phyloP scores from a whole-genome alignment of 2,888 invertebrate species.

The Melanophora roralis region DNA sequence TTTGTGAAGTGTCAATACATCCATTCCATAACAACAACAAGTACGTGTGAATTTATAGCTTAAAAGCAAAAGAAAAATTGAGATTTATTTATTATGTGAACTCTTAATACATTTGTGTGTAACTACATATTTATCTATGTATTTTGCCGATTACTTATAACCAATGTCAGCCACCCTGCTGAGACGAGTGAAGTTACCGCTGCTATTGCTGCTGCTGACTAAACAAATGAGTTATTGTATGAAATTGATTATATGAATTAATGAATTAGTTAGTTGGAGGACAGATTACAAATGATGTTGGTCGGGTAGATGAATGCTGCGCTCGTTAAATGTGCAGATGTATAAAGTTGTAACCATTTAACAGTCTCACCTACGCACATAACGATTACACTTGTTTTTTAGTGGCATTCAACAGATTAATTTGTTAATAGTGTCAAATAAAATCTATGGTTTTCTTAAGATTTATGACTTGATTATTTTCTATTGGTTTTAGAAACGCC shows the following conservation, averaged over 20 bases:
- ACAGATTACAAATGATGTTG: slow-evolving; percentile 62
- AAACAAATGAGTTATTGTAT: slow-evolving; percentile 12
- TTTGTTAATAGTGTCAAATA: slow-evolving; percentile 76
- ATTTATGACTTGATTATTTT: slow-evolving; percentile 37
- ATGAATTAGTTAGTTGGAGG: slow-evolving; percentile 37
- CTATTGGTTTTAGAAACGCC: neutral
- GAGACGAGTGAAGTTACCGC: slow-evolving; percentile 39
- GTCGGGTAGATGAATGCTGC: slow-evolving; percentile 10
- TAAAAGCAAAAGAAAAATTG: slow-evolving; percentile 24
- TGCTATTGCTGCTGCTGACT: slow-evolving; percentile 31
- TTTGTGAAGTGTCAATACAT: slow-evolving; percentile 57
- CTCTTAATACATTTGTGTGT: slow-evolving; percentile 21
- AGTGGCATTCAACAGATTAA: slow-evolving; percentile 71
- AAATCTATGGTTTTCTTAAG: slow-evolving; percentile 65
- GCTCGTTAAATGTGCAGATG: slow-evolving; percentile 13
- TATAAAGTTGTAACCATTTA: slow-evolving; percentile 60
- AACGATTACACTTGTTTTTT: slow-evolving; percentile 19
- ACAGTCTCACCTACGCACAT: slow-evolving; percentile 13
- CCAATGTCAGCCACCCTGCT: slow-evolving; percentile 49
- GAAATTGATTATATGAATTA: slow-evolving; percentile 36
- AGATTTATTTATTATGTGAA: slow-evolving; percentile 46
- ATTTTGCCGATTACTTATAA: slow-evolving; percentile 36
- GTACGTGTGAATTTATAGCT: slow-evolving; percentile 27
- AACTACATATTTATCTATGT: neutral
- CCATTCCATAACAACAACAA: neutral